Evolutionary conservation across 2,797 vertebrate species (phyloP), one percentile per base, ranked within the genome.

Genomic region (Pangasius sanitwongsei): DNA sequence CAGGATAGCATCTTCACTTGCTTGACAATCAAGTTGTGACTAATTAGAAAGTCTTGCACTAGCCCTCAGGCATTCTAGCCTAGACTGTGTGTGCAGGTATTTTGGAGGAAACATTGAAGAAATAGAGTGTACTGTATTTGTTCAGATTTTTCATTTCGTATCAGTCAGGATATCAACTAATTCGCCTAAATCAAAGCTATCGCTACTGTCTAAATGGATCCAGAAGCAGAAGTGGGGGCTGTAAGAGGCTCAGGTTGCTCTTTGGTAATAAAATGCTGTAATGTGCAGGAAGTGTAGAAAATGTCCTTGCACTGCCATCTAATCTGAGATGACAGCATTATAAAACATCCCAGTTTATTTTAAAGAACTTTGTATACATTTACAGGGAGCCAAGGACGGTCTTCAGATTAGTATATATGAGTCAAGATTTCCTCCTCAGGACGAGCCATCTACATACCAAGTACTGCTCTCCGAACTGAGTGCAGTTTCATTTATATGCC

Each of bases 391-490:
- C 44, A 48, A 25, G 34, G 77, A 34, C 16, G 34, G 50, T 2
- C 20, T 80, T 80, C 15, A 34, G 31, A 34, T 81, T 37, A 78
- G 75, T 53, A 28, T 53, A 34, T 15, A 77, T 31, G 28, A 59
- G 78, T 37, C 55, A 23, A 59, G 78, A 82, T 78, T 53, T 80
- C 77, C 50, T 80, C 6, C 77, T 57, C 28, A 50, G 48, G n/a
- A 78, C 13, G 12, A 2, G 1, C 4, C 6, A 16, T 31, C n/a
- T 34, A 31, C 9, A 31, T 55, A 55, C 16, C 12, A 28, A 8
- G 28, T 28, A 48, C 11, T 25, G 23, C 23, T 75, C 72, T 53
- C 11, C 1, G 74, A 7, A 15, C 3, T n/a, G 74, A 55, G 50
- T 53, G 8, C 0, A 31, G 28, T 34, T 4, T 31, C 7, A 55